Evolutionary conservation across 1,140 invertebrate genomes (phyloP).

Genomic region (Atta texana): DNA sequence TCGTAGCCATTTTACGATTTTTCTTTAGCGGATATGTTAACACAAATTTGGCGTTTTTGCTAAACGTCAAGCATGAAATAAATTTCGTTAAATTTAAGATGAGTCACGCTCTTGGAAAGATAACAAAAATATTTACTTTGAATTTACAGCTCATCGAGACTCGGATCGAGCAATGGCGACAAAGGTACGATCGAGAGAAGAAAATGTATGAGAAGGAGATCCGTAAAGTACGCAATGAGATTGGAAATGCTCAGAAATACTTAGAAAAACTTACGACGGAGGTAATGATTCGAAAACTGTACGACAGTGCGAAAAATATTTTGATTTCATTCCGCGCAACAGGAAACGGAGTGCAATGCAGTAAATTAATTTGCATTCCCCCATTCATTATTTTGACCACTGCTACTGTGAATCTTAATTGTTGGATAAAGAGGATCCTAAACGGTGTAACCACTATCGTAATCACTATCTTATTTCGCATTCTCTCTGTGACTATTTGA

Average conservation of each 20-base stretch:
- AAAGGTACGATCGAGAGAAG: constrained; percentile 77
- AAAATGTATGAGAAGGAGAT: constrained; percentile 79
- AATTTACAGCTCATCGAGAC: constrained; percentile 75
- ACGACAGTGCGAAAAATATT: constrained; percentile 28
- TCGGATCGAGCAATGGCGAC: constrained; percentile 77
- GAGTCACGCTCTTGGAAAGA: neutral
- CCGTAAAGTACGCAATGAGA: constrained; percentile 77
- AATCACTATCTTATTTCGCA: constrained; percentile 40
- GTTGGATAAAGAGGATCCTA: constrained; percentile 26
- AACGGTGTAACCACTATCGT: neutral
- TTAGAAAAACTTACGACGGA: constrained; percentile 78
- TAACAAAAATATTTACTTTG: constrained; percentile 57
- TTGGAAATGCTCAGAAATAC: constrained; percentile 75
- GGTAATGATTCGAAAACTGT: constrained; percentile 71
- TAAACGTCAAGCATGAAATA: neutral
- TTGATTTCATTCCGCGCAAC: constrained; percentile 36
- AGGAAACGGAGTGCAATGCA: neutral
- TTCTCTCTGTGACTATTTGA: constrained; percentile 52
- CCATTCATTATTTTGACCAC: constrained; percentile 6
- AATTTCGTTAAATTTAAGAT: constrained; percentile 24
- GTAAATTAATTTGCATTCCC: constrained; percentile 33
- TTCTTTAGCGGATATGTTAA: neutral
- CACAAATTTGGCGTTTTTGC: neutral
- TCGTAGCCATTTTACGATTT: neutral
- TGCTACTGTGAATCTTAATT: constrained; percentile 32